A percentile compares a stretch with the other conserved stretches of the same genome.
Conservation (phyloP, 2,797 vertebrate genomes). For the Enteromius mattozi region DNA sequence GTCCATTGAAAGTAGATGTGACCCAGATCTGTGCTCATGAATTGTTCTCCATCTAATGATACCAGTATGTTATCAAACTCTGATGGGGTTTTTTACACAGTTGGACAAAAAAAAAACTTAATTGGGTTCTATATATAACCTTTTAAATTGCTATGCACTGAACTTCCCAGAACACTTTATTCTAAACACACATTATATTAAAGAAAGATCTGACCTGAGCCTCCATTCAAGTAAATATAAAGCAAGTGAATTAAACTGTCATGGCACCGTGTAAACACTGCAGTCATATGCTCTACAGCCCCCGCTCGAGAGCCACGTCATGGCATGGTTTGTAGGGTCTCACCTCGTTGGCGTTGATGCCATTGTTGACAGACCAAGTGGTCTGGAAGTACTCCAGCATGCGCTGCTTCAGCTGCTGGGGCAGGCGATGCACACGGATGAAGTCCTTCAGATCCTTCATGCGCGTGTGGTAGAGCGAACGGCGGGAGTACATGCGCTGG, state of each 20-base stretch:
- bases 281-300: background rate
- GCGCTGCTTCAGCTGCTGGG: slow-evolving; percentile 93
- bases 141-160: slow-evolving; percentile 4
- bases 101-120: background rate
- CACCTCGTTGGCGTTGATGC: slow-evolving; percentile 94
- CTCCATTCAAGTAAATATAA: background rate
- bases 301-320: background rate
- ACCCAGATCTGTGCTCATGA: slow-evolving; percentile 42
- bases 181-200: background rate
- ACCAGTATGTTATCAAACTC: slow-evolving; percentile 28
- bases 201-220: background rate
- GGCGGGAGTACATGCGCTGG: slow-evolving; percentile 96
- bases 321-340: slow-evolving; percentile 11
- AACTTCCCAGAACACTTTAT: background rate
- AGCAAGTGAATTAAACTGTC: slow-evolving; percentile 1
- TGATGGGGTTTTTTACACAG: slow-evolving; percentile 19
- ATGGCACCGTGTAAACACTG: background rate
- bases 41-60: slow-evolving; percentile 36
- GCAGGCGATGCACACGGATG: slow-evolving; percentile 90
- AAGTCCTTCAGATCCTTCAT: slow-evolving; percentile 98
- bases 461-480: slow-evolving; percentile 93
- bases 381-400: slow-evolving; percentile 97
- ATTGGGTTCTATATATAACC: slow-evolving; percentile 26
- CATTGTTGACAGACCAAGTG: slow-evolving; percentile 96
- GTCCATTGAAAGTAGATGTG: slow-evolving; percentile 45